Conservation (phyloP, 2,113 vertebrate species). For the Oriolus oriolus region DNA sequence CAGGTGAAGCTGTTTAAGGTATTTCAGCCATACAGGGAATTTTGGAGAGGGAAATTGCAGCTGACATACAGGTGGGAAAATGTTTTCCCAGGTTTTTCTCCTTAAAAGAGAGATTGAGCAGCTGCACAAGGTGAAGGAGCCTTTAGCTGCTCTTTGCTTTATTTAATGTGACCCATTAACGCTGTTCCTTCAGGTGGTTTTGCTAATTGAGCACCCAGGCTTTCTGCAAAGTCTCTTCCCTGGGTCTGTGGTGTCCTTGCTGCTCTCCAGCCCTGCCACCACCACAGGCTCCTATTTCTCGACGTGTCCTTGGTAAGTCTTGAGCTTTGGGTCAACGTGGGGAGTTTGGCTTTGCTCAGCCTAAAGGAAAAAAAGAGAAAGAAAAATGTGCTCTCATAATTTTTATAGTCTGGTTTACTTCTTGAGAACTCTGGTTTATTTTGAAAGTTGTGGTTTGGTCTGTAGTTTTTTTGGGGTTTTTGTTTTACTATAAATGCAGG, state of each 20-base stretch:
- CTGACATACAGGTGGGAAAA: accelerated
- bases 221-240: accelerated
- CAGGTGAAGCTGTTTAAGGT: background rate
- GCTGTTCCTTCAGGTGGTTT: background rate
- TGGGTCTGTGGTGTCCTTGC: accelerated
- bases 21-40: background rate
- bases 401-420: background rate
- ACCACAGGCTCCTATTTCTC: accelerated
- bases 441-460: background rate
- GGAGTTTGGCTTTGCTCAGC: background rate
- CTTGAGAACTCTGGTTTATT: background rate
- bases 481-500: background rate
- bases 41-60: background rate
- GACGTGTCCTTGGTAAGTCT: background rate
- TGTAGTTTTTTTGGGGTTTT: no score
- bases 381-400: accelerated
- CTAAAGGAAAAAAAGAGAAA: background rate
- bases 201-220: background rate
- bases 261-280: background rate
- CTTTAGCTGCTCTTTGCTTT: background rate
- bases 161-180: accelerated
- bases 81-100: background rate
- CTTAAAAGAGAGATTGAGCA: background rate
- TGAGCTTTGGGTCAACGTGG: accelerated
- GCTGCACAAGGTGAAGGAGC: background rate